phyloP scores from a whole-genome alignment of 37 sponge, comb jelly and placozoan genomes.

The Theonella swinhoei region DNA sequence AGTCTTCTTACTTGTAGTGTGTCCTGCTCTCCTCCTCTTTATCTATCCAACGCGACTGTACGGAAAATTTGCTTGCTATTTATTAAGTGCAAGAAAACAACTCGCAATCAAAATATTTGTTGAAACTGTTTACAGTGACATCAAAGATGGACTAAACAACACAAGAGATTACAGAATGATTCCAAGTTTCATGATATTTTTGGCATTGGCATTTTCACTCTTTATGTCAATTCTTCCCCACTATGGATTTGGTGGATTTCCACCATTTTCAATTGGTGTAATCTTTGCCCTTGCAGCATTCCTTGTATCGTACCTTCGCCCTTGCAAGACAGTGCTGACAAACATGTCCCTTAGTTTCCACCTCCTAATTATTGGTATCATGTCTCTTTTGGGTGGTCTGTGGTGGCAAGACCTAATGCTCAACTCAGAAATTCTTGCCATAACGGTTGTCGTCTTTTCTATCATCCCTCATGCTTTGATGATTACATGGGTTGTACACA shows the following conservation, averaged over 20 bases:
- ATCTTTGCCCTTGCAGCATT: neutral
- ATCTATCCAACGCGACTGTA: slow-evolving; percentile 8
- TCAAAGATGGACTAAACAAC: slow-evolving; percentile 9
- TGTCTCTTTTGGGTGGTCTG: neutral
- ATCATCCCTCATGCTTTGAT: neutral
- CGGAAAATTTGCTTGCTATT: neutral
- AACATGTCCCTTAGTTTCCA: neutral
- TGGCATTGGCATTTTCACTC: neutral
- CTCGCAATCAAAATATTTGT: slow-evolving; percentile 2
- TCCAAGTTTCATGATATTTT: neutral
- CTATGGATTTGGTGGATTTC: neutral
- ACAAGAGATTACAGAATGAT: slow-evolving; percentile 7
- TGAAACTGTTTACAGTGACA: slow-evolving; percentile 17
- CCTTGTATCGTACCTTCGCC: neutral
- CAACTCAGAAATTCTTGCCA: neutral
- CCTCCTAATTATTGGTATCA: neutral
- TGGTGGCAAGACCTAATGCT: neutral
- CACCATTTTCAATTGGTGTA: neutral
- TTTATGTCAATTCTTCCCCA: neutral
- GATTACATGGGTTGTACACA: neutral
- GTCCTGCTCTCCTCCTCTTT: slow-evolving; percentile 4
- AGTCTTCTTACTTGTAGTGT: neutral
- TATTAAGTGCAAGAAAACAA: neutral
- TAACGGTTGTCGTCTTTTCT: neutral
- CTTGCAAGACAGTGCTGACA: neutral